A percentile compares a stretch with the other conserved stretches of the same genome.
These are phyloP conservation scores for Guaruba guarouba DNA, from an alignment of 2,113 vertebrate species.

Conservation along the genomic window DNA sequence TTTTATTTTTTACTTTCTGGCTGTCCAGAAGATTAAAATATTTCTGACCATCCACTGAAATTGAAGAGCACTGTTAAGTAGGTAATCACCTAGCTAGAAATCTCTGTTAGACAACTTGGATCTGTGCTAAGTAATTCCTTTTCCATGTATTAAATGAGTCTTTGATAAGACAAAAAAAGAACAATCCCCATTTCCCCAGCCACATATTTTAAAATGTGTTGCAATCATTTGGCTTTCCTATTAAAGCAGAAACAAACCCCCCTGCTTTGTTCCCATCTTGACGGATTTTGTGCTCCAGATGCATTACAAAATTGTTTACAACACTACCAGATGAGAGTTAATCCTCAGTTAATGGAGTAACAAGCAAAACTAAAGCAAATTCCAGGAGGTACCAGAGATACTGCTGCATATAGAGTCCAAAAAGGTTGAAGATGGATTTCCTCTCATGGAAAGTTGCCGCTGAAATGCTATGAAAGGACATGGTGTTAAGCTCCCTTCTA, in stretches of 20 bases:
- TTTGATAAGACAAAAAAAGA: background rate
- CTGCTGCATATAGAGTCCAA: background rate
- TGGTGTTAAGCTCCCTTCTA: background rate
- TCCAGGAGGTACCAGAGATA: background rate
- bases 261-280: background rate
- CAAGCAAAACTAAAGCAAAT: background rate
- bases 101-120: background rate
- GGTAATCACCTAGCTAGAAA: background rate
- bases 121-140: background rate
- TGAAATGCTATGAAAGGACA: background rate
- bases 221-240: background rate
- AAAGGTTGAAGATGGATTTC: background rate
- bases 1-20: background rate
- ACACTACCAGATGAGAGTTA: background rate
- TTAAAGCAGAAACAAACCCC: background rate
- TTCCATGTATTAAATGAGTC: background rate
- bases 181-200: background rate
- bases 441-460: background rate
- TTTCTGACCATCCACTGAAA: background rate
- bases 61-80: background rate
- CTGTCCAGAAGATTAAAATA: background rate
- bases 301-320: conserved; percentile 8
- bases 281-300: conserved; percentile 17
- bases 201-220: background rate
- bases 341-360: background rate